phyloP scores from a whole-genome alignment of 1,140 invertebrate genomes.

The Pogonomyrmex barbatus region DNA sequence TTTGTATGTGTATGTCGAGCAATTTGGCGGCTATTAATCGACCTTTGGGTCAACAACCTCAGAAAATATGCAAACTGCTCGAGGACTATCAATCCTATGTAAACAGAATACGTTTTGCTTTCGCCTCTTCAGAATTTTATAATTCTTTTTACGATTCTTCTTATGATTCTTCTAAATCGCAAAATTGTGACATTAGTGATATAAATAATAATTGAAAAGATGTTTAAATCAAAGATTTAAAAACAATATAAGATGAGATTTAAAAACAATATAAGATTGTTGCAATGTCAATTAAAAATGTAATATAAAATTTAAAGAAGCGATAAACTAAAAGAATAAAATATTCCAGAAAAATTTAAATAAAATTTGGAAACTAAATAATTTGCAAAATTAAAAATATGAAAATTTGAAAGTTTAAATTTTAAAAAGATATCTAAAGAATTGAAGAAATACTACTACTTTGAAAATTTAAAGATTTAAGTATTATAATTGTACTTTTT shows the following conservation, averaged over 20 bases:
- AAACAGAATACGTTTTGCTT: constrained; percentile 3
- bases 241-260: neutral
- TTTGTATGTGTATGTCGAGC: neutral
- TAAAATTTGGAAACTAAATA: neutral
- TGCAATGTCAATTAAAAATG: neutral
- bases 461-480: neutral
- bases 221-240: neutral
- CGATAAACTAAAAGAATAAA: neutral
- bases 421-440: neutral
- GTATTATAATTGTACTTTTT: neutral
- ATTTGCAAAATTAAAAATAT: neutral
- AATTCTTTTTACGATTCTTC: neutral
- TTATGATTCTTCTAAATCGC: neutral
- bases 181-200: neutral
- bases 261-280: neutral
- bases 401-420: neutral
- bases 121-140: neutral
- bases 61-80: constrained; percentile 24
- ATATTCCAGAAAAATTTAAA: no score
- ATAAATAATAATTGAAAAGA: neutral
- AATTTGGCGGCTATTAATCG: constrained; percentile 49
- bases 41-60: constrained; percentile 35
- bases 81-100: neutral
- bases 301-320: neutral
- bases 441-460: neutral